phyloP scores from a whole-genome alignment of 1,140 invertebrate species.

The Drosophila kurseongensis region DNA sequence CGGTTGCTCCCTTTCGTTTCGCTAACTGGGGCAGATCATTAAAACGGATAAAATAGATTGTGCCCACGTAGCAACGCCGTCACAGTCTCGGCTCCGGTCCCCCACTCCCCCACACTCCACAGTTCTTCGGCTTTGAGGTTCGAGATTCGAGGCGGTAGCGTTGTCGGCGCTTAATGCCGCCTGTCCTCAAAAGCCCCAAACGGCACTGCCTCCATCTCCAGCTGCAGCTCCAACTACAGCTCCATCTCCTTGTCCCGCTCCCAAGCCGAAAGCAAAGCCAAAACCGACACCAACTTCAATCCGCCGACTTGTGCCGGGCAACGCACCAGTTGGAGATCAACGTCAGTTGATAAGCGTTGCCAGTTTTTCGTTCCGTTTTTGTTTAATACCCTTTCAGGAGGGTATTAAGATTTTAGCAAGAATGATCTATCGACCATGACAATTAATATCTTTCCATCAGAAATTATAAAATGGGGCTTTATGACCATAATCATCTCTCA shows the following conservation, averaged over 20 bases:
- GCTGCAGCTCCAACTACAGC: constrained; percentile 19
- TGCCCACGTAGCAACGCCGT: constrained; percentile 70
- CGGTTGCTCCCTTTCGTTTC: constrained; percentile 77
- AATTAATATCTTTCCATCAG: too few species aligned
- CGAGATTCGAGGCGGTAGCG: constrained; percentile 41
- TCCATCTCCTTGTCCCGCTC: constrained; percentile 19
- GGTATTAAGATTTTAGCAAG: constrained; percentile 3
- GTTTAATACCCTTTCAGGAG: constrained; percentile 8
- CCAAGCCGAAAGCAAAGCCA: constrained; percentile 19
- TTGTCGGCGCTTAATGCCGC: constrained; percentile 71
- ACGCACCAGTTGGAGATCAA: constrained; percentile 68
- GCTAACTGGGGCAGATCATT: constrained; percentile 81
- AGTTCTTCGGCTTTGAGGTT: not conserved
- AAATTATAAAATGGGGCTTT: not conserved
- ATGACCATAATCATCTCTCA: not conserved
- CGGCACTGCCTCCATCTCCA: constrained; percentile 56
- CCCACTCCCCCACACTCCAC: not conserved
- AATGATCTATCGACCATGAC: not conserved
- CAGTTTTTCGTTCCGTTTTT: constrained; percentile 35
- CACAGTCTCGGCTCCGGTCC: constrained; percentile 13
- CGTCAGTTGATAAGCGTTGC: constrained; percentile 70
- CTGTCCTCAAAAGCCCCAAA: constrained; percentile 74
- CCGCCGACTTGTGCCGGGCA: constrained; percentile 38
- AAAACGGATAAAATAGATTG: constrained; percentile 82
- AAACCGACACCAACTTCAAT: constrained; percentile 44